Evolutionary conservation across 2,113 vertebrate genomes (phyloP).

Genomic region (Ceyx margarethae): DNA sequence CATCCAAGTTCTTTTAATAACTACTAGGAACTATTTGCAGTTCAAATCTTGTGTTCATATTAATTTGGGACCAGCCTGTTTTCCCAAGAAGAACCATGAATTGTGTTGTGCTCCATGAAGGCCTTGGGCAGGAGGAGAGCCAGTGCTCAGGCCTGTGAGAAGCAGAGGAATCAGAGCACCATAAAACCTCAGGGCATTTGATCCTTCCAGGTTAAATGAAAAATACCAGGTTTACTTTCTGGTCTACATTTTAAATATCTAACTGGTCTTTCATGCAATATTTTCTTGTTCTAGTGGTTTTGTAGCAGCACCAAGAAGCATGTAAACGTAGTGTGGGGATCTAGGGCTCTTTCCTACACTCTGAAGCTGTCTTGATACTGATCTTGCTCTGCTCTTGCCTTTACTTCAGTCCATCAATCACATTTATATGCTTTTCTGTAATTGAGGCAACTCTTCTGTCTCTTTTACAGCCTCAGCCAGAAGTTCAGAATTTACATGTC

Average conservation of each 20-base stretch:
- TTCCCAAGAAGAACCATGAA: background rate
- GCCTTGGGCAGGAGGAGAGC: background rate
- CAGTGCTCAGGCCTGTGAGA: accelerated
- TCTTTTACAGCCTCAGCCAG: background rate
- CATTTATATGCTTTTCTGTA: background rate
- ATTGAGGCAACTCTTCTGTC: background rate
- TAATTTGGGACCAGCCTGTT: background rate
- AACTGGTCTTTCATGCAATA: background rate
- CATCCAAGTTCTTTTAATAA: background rate
- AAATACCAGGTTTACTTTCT: background rate
- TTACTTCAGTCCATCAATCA: background rate
- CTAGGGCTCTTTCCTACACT: background rate
- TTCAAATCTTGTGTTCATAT: background rate
- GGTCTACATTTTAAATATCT: background rate
- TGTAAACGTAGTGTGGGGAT: accelerated
- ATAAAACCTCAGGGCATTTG: background rate
- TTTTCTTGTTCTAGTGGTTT: background rate
- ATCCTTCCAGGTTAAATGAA: background rate
- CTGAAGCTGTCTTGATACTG: background rate
- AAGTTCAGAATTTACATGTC: background rate
- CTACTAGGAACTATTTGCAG: background rate
- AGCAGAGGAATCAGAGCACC: background rate
- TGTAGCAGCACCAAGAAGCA: background rate
- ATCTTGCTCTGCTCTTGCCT: background rate
- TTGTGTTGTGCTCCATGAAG: background rate